phyloP scores from a whole-genome alignment of 1,140 invertebrate species.

The Drosophila orosa region DNA sequence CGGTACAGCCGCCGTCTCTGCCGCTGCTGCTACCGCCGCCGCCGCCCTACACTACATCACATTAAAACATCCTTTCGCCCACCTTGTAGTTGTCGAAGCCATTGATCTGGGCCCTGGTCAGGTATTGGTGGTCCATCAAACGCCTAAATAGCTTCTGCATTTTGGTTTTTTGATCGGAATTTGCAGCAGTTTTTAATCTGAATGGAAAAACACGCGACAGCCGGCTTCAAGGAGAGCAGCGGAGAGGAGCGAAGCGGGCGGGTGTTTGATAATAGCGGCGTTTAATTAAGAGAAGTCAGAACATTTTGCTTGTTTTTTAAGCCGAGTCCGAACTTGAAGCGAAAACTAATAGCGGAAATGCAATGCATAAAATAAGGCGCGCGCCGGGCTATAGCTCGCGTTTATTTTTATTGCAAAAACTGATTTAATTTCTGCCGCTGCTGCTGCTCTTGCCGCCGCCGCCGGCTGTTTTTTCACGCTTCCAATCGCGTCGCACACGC shows the following conservation, averaged over 20 bases:
- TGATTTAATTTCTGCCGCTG: conserved; percentile 49
- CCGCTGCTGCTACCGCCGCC: background rate
- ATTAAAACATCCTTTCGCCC: conserved; percentile 53
- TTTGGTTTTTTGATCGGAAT: conserved; percentile 21
- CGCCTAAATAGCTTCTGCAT: conserved; percentile 75
- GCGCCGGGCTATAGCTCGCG: conserved; percentile 20
- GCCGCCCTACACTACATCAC: conserved; percentile 3
- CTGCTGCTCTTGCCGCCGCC: conserved; percentile 27
- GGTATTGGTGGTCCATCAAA: conserved; percentile 89
- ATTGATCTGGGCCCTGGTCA: conserved; percentile 91
- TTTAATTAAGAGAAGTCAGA: conserved; percentile 33
- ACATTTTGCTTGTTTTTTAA: conserved; percentile 34
- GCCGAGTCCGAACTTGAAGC: conserved; percentile 14
- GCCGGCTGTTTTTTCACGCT: conserved; percentile 55
- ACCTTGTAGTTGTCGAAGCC: conserved; percentile 98
- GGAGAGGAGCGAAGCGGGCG: conserved; percentile 16
- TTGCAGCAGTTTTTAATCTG: conserved; percentile 44
- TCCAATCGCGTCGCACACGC: conserved; percentile 25
- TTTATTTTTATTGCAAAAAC: conserved; percentile 58
- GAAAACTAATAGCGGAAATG: conserved; percentile 7
- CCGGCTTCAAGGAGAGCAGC: conserved; percentile 9
- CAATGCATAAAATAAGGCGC: conserved; percentile 19
- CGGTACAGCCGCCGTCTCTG: conserved; percentile 19
- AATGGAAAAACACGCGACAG: conserved; percentile 40
- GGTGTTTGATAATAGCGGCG: conserved; percentile 28